Conservation (phyloP, 2,113 vertebrate species). For the Plecturocebus donacophilus region DNA sequence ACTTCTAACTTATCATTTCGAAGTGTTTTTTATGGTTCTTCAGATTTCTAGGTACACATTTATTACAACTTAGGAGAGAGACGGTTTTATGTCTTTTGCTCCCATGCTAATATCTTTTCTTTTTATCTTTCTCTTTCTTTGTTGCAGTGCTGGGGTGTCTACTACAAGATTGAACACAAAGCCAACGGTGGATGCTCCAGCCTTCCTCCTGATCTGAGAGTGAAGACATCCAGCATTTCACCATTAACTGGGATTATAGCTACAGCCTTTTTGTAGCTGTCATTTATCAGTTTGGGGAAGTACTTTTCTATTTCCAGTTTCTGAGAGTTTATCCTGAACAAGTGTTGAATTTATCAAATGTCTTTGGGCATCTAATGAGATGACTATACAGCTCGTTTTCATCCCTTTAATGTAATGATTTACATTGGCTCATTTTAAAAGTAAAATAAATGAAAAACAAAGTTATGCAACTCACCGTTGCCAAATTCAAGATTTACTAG, state of each 20-base stretch:
- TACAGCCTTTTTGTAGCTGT: background rate
- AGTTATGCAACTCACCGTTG: background rate
- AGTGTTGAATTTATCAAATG: no score
- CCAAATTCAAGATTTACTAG: background rate
- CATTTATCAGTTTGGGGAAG: background rate
- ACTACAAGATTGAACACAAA: fast-evolving
- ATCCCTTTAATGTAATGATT: background rate
- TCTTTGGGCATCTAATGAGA: background rate
- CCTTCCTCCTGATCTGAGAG: background rate
- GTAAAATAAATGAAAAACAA: background rate
- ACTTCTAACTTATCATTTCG: background rate
- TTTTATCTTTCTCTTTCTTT: background rate
- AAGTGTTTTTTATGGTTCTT: background rate
- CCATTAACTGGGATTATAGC: background rate
- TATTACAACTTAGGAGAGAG: background rate
- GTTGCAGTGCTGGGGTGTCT: no score
- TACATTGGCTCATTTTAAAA: background rate
- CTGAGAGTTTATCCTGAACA: background rate
- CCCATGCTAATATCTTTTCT: no score
- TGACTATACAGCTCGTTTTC: fast-evolving
- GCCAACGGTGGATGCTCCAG: fast-evolving
- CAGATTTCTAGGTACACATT: background rate
- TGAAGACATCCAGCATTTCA: no score
- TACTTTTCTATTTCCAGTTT: background rate
- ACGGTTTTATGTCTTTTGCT: background rate